phyloP scores from a whole-genome alignment of 2,888 invertebrate species.

The Melinopterus prodromus region DNA sequence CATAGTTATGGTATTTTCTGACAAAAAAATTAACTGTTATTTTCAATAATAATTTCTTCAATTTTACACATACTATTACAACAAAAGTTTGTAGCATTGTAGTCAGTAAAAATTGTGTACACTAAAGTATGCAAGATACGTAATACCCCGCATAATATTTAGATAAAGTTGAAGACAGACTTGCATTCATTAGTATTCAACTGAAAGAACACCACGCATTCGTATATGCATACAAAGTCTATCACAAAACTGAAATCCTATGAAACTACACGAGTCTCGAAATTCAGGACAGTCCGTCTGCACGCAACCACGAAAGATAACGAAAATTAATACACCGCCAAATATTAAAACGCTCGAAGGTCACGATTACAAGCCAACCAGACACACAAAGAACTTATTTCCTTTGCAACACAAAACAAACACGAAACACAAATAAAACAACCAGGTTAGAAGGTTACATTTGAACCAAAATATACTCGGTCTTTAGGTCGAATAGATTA shows the following conservation, averaged over 20 bases:
- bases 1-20: too few species aligned
- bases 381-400: neutral
- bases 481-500: neutral
- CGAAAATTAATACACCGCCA: slow-evolving; percentile 12
- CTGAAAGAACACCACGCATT: neutral
- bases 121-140: too few species aligned
- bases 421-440: neutral
- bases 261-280: neutral
- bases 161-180: neutral
- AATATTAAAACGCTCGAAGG: neutral
- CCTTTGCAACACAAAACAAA: neutral
- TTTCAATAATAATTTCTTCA: too few species aligned
- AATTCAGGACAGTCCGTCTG: slow-evolving; percentile 8
- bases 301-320: slow-evolving; percentile 6
- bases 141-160: neutral
- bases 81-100: too few species aligned
- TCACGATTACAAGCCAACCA: neutral
- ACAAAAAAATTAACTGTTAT: too few species aligned
- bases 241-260: neutral
- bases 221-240: neutral
- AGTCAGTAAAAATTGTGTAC: too few species aligned
- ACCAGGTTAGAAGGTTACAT: neutral
- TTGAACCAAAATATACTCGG: neutral
- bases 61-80: too few species aligned
- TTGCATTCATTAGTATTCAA: neutral